These are phyloP conservation scores for Noctilio leporinus DNA, from an alignment of 2,113 vertebrate species.

Conservation along the genomic window DNA sequence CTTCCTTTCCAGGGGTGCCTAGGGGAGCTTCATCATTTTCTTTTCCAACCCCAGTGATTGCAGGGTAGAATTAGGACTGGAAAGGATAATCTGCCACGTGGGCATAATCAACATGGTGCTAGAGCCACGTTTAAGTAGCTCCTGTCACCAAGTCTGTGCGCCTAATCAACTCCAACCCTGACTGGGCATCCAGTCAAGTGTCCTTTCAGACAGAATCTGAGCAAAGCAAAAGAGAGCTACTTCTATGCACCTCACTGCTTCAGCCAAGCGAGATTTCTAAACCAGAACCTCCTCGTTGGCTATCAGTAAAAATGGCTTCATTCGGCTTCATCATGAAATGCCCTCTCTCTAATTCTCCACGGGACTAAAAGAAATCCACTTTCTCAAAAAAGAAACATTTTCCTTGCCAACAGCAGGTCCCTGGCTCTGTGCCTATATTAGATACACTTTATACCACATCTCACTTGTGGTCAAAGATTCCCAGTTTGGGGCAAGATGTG, in stretches of 20 bases:
- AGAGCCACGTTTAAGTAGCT: neutral
- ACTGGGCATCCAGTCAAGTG: neutral
- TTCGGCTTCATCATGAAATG: neutral
- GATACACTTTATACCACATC: neutral
- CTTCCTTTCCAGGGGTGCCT: neutral
- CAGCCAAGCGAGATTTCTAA: neutral
- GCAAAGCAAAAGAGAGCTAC: neutral
- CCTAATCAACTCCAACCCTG: neutral
- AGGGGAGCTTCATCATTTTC: neutral
- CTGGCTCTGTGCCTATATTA: neutral
- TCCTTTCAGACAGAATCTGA: neutral
- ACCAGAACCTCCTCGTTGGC: neutral
- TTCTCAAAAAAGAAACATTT: neutral
- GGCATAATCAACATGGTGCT: neutral
- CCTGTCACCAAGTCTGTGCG: neutral
- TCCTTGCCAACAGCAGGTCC: neutral
- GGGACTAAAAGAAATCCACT: neutral
- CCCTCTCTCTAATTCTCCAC: neutral
- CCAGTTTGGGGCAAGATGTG: neutral
- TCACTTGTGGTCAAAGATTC: neutral
- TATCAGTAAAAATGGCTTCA: neutral
- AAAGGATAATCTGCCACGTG: neutral
- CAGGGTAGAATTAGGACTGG: neutral
- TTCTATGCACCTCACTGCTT: neutral
- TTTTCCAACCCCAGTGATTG: neutral